These are phyloP conservation scores for Sinocyclocheilus maitianheensis DNA, from an alignment of 2,113 vertebrate species.

Conservation along the genomic window DNA sequence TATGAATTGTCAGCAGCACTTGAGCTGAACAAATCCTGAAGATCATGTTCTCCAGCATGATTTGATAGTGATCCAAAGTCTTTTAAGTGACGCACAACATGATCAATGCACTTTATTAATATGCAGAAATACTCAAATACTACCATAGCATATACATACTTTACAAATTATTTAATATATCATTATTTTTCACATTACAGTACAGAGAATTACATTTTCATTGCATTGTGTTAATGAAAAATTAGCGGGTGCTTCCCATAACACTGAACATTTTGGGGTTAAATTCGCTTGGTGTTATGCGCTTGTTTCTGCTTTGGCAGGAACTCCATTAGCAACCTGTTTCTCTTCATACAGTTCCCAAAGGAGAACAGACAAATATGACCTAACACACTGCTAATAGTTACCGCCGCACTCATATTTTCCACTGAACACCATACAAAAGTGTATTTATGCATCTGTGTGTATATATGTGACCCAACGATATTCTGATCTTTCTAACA, in stretches of 20 bases:
- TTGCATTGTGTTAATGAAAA: no score
- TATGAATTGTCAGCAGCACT: no score
- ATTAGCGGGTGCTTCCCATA: no score
- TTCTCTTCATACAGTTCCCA: conserved; percentile 16
- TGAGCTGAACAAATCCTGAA: not conserved
- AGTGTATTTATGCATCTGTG: not conserved
- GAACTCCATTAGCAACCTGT: not conserved
- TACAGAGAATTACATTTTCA: no score
- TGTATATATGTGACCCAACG: not conserved
- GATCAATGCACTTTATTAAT: no score
- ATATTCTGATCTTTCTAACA: not conserved
- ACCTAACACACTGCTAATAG: conserved; percentile 12
- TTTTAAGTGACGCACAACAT: no score
- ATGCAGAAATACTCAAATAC: no score
- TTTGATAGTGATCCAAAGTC: no score
- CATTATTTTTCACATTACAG: no score
- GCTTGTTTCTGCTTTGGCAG: conserved; percentile 7
- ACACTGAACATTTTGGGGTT: not conserved
- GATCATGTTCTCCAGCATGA: not conserved
- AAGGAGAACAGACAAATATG: not conserved
- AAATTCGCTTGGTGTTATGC: not conserved
- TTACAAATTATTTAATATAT: no score
- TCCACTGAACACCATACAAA: not conserved
- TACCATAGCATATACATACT: no score
- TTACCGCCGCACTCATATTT: not conserved